These are phyloP conservation scores for Synergus itoensis DNA, from an alignment of 2,888 invertebrate species.

Conservation along the genomic window DNA sequence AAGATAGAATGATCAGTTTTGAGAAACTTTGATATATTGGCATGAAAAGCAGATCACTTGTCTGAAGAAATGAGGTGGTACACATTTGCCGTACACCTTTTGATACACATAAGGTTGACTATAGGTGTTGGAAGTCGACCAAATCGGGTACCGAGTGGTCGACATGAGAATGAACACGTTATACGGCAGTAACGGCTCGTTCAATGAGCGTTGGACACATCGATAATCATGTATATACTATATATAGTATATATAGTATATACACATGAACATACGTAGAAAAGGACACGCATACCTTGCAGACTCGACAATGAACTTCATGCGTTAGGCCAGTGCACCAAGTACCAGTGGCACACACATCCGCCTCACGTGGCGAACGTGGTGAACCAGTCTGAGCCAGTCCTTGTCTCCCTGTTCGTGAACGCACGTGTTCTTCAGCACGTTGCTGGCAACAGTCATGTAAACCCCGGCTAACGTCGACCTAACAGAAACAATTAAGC, in stretches of 20 bases:
- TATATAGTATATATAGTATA: neutral
- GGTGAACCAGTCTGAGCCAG: conserved; percentile 8
- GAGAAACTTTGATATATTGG: neutral
- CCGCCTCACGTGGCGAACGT: conserved; percentile 31
- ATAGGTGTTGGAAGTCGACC: conserved; percentile 31
- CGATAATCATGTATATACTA: neutral
- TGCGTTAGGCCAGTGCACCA: conserved; percentile 11
- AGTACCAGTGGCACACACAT: conserved; percentile 8
- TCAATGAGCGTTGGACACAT: conserved; percentile 26
- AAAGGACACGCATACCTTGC: neutral
- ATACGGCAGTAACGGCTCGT: conserved; percentile 30
- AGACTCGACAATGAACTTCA: conserved; percentile 24
- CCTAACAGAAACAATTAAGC: conserved; percentile 70
- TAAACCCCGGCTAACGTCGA: conserved; percentile 65
- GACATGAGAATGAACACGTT: conserved; percentile 34
- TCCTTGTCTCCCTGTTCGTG: conserved; percentile 46
- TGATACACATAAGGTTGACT: neutral
- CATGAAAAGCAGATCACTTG: neutral
- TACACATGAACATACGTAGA: neutral
- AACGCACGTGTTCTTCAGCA: conserved; percentile 64
- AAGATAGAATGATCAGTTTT: no score
- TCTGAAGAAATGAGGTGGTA: neutral
- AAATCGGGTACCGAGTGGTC: neutral
- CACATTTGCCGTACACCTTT: neutral
- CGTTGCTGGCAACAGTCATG: conserved; percentile 63